A percentile compares a stretch with the other conserved stretches of the same genome.
phyloP scores from a whole-genome alignment of 2,888 invertebrate genomes.

The Hypena proboscidalis region DNA sequence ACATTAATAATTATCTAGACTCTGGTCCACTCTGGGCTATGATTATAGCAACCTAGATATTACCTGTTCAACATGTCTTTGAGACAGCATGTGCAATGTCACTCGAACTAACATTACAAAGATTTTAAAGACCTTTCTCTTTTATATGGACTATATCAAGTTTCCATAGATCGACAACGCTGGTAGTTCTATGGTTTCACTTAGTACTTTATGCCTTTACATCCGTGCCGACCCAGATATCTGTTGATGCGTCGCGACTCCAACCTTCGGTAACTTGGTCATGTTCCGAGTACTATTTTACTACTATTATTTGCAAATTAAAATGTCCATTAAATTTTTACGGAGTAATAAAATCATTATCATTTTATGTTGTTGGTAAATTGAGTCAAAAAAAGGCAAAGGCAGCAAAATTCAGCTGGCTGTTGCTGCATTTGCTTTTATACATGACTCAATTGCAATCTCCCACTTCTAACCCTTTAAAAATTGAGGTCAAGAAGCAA shows the following conservation, averaged over 20 bases:
- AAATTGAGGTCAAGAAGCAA: too few species aligned
- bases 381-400: too few species aligned
- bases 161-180: conserved; percentile 33
- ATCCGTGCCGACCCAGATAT: conserved; percentile 56
- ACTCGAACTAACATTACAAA: conserved; percentile 28
- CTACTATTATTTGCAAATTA: conserved; percentile 26
- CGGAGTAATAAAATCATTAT: too few species aligned
- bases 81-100: conserved; percentile 28
- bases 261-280: conserved; percentile 54
- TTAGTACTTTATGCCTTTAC: conserved; percentile 48
- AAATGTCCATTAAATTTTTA: neutral
- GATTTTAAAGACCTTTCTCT: conserved; percentile 41
- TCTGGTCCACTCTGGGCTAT: conserved; percentile 44
- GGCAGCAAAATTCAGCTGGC: too few species aligned
- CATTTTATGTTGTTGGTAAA: too few species aligned
- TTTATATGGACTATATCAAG: conserved; percentile 42
- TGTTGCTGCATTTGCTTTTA: too few species aligned
- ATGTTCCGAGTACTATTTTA: conserved; percentile 23
- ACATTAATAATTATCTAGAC: conserved; percentile 47
- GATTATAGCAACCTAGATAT: conserved; percentile 42
- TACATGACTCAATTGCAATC: too few species aligned
- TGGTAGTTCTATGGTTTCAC: conserved; percentile 57
- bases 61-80: conserved; percentile 49
- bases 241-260: conserved; percentile 49
- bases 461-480: too few species aligned